phyloP scores from a whole-genome alignment of 2,113 vertebrate species.

The Tachysurus fulvidraco region DNA sequence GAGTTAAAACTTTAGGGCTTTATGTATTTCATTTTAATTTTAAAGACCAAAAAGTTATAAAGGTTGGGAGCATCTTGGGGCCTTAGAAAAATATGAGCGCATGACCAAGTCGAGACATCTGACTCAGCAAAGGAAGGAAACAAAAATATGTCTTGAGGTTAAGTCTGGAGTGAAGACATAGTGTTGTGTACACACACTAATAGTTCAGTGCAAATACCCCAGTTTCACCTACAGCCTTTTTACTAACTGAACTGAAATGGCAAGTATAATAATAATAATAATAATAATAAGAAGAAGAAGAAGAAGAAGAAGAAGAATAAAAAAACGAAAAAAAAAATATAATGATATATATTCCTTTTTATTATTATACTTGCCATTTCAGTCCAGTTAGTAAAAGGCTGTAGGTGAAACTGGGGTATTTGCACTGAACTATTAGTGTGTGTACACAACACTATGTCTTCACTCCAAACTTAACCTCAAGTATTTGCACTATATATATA shows the following conservation, averaged over 20 bases:
- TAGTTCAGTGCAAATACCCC: background rate
- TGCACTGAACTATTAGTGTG: no score
- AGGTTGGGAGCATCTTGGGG: background rate
- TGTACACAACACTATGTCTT: no score
- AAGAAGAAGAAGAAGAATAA: no score
- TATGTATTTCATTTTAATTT: constrained; percentile 25
- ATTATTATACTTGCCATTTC: no score
- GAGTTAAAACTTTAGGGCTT: constrained; percentile 18
- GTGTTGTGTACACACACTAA: background rate
- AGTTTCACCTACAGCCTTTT: background rate
- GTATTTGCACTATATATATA: no score
- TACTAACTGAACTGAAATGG: background rate
- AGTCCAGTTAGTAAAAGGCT: no score
- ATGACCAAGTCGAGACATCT: background rate
- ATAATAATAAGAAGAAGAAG: no score
- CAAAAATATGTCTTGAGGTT: background rate
- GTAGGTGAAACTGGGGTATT: no score
- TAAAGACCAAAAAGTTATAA: background rate
- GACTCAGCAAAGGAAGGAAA: background rate
- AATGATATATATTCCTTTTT: no score
- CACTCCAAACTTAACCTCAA: no score
- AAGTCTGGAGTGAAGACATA: background rate
- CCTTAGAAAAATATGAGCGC: background rate
- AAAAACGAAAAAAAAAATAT: no score
- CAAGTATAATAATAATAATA: background rate